These are phyloP conservation scores for Strix aluco DNA, from an alignment of 2,113 vertebrate species.

Conservation along the genomic window DNA sequence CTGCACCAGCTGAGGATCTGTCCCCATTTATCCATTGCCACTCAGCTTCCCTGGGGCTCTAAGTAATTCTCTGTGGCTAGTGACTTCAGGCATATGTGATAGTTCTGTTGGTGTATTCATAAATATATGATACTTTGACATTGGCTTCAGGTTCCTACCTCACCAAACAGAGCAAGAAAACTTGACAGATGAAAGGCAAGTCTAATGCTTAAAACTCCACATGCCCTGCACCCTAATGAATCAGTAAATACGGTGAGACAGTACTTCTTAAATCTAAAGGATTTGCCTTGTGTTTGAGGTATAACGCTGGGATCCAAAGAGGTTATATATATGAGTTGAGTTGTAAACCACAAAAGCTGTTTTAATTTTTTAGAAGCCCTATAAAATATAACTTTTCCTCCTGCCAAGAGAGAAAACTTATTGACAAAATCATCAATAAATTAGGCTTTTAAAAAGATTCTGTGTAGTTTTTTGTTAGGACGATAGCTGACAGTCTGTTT, in stretches of 20 bases:
- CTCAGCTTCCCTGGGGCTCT: not conserved
- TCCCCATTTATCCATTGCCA: not conserved
- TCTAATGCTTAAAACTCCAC: not conserved
- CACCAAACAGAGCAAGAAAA: not conserved
- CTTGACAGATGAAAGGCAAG: not conserved
- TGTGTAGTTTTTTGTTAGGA: not conserved
- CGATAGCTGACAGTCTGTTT: not conserved
- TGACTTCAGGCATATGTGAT: not conserved
- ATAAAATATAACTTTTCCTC: not conserved
- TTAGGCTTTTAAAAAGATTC: not conserved
- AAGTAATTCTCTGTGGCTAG: not conserved
- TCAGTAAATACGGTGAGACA: not conserved
- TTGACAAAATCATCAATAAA: not conserved
- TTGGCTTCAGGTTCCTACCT: not conserved
- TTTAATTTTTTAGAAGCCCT: not conserved
- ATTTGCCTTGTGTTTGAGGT: not conserved
- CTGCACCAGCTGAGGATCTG: not conserved
- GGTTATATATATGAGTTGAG: not conserved
- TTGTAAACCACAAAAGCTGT: not conserved
- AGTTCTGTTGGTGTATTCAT: not conserved
- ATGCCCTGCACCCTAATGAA: not conserved
- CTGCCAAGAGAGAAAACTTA: not conserved
- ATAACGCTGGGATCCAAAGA: not conserved
- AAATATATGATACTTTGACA: not conserved
- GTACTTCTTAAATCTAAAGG: not conserved